A percentile compares a stretch with the other conserved stretches of the same genome.
Evolutionary conservation across 23 tunicate genomes (phyloP).

Genomic region (Trididemnum nubilum): DNA sequence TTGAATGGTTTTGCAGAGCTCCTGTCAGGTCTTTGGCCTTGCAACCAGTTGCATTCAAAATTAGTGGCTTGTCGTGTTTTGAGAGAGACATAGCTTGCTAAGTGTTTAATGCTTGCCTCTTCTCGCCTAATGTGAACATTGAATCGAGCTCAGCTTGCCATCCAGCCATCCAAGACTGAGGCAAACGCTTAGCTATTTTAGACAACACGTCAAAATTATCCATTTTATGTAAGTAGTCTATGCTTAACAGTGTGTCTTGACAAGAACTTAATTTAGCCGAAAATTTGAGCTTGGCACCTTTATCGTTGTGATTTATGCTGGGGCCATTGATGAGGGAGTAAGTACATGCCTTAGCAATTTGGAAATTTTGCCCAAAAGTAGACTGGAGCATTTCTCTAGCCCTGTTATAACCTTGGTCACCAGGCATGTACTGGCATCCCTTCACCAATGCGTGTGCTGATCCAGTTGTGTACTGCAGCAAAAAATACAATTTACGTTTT

Average conservation of each 20-base stretch:
- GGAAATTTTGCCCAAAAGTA: conserved; percentile 32
- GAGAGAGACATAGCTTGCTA: conserved; percentile 10
- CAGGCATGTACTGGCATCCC: conserved; percentile 36
- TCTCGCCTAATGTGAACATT: background rate
- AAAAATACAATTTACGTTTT: conserved; percentile 21
- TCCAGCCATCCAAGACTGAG: background rate
- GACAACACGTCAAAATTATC: conserved; percentile 21
- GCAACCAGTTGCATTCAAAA: conserved; percentile 9
- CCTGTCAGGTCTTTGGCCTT: background rate
- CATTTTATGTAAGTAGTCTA: conserved; percentile 25
- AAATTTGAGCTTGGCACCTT: background rate
- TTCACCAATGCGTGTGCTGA: conserved; percentile 15
- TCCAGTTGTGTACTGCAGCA: conserved; percentile 25
- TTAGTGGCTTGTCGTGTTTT: conserved; percentile 20
- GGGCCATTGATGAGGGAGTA: conserved; percentile 15
- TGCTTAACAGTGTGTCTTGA: background rate
- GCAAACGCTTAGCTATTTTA: conserved; percentile 24
- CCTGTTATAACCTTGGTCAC: conserved; percentile 6
- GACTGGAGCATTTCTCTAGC: conserved; percentile 11
- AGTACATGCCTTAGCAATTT: conserved; percentile 9
- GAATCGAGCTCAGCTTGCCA: conserved; percentile 20
- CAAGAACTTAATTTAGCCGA: conserved; percentile 26
- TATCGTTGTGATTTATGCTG: background rate
- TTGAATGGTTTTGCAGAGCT: background rate
- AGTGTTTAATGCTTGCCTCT: conserved; percentile 13